Evolutionary conservation across 1,140 invertebrate species (phyloP), one percentile per base, ranked within the genome.

Genomic region (Drosophila elegans): DNA sequence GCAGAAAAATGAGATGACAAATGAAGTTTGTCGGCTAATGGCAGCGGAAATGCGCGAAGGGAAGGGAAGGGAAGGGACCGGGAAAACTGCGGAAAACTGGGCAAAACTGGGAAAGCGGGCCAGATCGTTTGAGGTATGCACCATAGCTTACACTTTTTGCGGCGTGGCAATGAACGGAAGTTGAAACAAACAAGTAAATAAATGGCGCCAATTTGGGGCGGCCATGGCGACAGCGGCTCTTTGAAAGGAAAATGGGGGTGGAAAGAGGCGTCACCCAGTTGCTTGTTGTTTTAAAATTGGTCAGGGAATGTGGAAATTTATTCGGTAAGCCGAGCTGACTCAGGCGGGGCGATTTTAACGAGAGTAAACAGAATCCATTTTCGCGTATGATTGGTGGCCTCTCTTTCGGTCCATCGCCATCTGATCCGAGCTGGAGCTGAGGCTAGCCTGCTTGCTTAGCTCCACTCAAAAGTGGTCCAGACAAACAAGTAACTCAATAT

Each of bases 101-200:
- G 16, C 16, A 12, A 6, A 48, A 48, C 3, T 4, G 48, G 48
- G 48, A n/a, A 29, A 34, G 48, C n/a, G 48, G 32, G 44, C 45
- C 57, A 32, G 54, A 76, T 62, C 73, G 49, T 62, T 77, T 68
- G 71, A 83, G 83, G 83, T 88, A 88, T 72, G 44, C 67, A 29
- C 68, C 53, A 61, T 51, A 84, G 84, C 84, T 88, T 78, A 89
- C 77, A 88, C 73, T 89, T 88, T 88, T 88, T 88, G 84, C 73
- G 80, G 80, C 85, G 84, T 89, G 84, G 85, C 85, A 89, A 89
- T 89, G 84, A 89, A 90, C 84, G 84, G 85, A 90, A 90, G 85
- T 80, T 89, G 84, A 90, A 89, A 89, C 84, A 89, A 89, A 89
- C 84, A 89, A 89, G 84, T 90, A 90, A 89, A 89, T 89, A 89